phyloP scores from a whole-genome alignment of 2,888 invertebrate species.

The Eupeodes luniger region DNA sequence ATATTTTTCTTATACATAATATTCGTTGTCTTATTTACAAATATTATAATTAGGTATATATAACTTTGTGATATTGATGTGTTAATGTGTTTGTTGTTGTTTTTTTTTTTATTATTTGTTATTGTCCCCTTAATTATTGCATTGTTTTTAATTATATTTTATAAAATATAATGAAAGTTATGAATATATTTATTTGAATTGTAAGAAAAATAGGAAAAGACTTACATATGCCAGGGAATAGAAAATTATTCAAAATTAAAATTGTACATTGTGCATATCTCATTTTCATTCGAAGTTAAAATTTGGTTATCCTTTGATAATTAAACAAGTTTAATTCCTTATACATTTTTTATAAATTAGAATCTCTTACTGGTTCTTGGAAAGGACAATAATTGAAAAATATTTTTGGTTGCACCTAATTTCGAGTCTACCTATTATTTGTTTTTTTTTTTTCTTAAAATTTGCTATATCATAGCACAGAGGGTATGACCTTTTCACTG shows the following conservation, averaged over 20 bases:
- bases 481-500: too few species aligned
- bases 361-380: too few species aligned
- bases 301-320: too few species aligned
- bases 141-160: slow-evolving; percentile 34
- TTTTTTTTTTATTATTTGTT: slow-evolving; percentile 50
- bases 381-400: too few species aligned
- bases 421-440: too few species aligned
- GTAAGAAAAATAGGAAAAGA: slow-evolving; percentile 13
- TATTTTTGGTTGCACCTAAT: too few species aligned
- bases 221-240: slow-evolving; percentile 42
- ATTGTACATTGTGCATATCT: too few species aligned
- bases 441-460: too few species aligned
- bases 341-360: too few species aligned
- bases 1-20: not conserved
- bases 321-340: too few species aligned
- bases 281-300: too few species aligned
- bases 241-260: not conserved
- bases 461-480: too few species aligned
- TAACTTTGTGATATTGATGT: slow-evolving; percentile 57
- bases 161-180: not conserved
- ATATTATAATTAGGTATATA: slow-evolving; percentile 8
- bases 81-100: slow-evolving; percentile 58
- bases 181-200: slow-evolving; percentile 2
- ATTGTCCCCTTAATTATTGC: slow-evolving; percentile 63
- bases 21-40: slow-evolving; percentile 5